Conservation (phyloP, 2,888 invertebrate genomes). For the Pandemis cinnamomeana region DNA sequence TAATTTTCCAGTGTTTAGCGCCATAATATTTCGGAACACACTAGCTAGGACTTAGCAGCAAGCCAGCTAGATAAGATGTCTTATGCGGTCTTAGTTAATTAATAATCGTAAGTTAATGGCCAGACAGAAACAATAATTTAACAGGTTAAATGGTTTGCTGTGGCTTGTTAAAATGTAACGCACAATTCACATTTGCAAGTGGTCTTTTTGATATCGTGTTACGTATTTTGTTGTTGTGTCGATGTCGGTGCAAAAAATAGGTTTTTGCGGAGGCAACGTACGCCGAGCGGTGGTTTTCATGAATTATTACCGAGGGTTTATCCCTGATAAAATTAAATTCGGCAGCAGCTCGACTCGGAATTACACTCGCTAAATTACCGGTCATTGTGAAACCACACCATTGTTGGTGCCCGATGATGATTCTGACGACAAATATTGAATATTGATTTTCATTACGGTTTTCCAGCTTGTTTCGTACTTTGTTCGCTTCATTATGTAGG, state of each 20-base stretch:
- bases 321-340: conserved; percentile 74
- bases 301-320: conserved; percentile 69
- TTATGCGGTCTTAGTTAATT: conserved; percentile 33
- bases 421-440: conserved; percentile 62
- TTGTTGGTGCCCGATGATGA: conserved; percentile 64
- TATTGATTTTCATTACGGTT: conserved; percentile 61
- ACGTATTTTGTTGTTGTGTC: conserved; percentile 17
- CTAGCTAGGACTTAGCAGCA: conserved; percentile 19
- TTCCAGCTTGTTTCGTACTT: conserved; percentile 36
- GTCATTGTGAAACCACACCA: conserved; percentile 64
- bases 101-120: conserved; percentile 27
- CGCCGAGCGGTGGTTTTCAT: conserved; percentile 59
- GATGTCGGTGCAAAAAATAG: conserved; percentile 10
- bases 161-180: background rate
- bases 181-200: background rate
- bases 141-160: background rate
- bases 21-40: conserved; percentile 39
- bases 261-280: conserved; percentile 37
- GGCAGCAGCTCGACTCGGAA: conserved; percentile 61
- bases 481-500: conserved; percentile 9
- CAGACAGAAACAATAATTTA: background rate
- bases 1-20: conserved; percentile 36
- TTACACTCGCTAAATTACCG: conserved; percentile 73
- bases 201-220: conserved; percentile 14
- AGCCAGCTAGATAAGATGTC: conserved; percentile 13